Evolutionary conservation across 2,888 invertebrate genomes (phyloP).

Genomic region (Diplazon laetatorius): DNA sequence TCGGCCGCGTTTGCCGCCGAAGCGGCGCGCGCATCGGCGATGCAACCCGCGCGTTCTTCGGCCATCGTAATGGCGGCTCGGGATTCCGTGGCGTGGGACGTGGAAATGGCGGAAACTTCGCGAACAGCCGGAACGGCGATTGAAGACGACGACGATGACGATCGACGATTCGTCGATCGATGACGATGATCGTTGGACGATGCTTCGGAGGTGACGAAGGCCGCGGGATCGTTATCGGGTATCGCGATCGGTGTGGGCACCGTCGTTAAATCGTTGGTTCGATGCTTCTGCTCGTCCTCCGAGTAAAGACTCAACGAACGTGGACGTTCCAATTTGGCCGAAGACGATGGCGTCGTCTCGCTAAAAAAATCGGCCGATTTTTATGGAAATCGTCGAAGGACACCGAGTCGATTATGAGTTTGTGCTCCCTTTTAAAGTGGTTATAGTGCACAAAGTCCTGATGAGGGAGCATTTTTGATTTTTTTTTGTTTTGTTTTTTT

Average conservation of each 20-base stretch:
- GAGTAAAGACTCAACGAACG: slow-evolving; percentile 78
- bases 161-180: slow-evolving; percentile 35
- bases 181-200: too few relatives aligned
- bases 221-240: slow-evolving; percentile 69
- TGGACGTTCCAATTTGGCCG: slow-evolving; percentile 76
- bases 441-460: too few relatives aligned
- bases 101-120: not conserved
- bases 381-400: too few relatives aligned
- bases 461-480: too few relatives aligned
- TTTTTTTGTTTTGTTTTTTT: not conserved
- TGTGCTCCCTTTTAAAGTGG: too few relatives aligned
- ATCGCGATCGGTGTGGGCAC: slow-evolving; percentile 73
- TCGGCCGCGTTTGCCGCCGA: not conserved
- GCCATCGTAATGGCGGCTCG: not conserved
- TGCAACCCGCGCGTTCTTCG: not conserved
- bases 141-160: slow-evolving; percentile 29
- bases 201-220: slow-evolving; percentile 60
- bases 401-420: too few relatives aligned
- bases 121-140: not conserved
- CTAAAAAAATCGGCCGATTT: slow-evolving; percentile 70
- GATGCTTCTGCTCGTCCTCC: slow-evolving; percentile 76
- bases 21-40: not conserved
- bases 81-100: not conserved
- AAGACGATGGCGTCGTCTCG: slow-evolving; percentile 63
- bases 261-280: slow-evolving; percentile 70